Conservation (phyloP, 1,140 invertebrate species). For the Drosophila pectinifera region DNA sequence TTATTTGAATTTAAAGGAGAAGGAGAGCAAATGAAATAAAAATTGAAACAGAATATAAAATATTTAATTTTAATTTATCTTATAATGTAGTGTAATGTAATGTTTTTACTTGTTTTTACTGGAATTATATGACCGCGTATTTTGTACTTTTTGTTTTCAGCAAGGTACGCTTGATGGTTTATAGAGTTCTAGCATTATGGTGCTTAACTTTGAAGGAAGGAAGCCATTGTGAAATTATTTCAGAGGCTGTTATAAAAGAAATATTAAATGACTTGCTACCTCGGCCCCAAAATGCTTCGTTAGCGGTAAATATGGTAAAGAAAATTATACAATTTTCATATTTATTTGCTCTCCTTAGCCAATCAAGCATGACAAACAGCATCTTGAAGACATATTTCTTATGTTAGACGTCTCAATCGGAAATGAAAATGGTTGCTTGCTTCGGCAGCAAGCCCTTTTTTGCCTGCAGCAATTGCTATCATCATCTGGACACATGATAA, state of each 20-base stretch:
- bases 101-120: too few relatives aligned
- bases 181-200: constrained; percentile 44
- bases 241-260: constrained; percentile 38
- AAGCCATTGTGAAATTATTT: constrained; percentile 49
- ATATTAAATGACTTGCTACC: constrained; percentile 35
- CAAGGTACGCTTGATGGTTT: constrained; percentile 29
- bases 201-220: constrained; percentile 44
- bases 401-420: neutral
- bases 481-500: constrained; percentile 43
- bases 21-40: too few relatives aligned
- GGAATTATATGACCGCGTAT: too few relatives aligned
- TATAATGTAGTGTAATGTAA: too few relatives aligned
- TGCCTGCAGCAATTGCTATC: constrained; percentile 37
- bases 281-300: constrained; percentile 1
- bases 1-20: too few relatives aligned
- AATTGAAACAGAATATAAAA: too few relatives aligned
- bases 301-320: constrained; percentile 17
- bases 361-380: neutral
- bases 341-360: neutral
- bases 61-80: too few relatives aligned
- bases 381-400: neutral
- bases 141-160: constrained; percentile 22
- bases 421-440: neutral
- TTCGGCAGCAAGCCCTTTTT: constrained; percentile 25
- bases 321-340: neutral